Evolutionary conservation across 1,140 invertebrate genomes (phyloP).

Genomic region (Brachionus sp.): DNA sequence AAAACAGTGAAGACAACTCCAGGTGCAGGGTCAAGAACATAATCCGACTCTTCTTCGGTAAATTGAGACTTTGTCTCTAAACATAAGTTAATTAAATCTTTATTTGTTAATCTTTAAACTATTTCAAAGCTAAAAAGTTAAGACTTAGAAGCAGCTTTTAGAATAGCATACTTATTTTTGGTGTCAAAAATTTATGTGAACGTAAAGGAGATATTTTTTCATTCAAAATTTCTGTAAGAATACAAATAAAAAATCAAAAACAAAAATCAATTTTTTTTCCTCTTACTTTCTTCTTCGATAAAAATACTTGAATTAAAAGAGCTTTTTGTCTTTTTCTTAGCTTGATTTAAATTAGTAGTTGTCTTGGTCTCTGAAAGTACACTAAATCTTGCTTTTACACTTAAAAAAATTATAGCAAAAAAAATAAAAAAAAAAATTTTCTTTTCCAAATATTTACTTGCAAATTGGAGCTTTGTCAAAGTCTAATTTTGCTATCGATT

Average conservation of each 20-base stretch:
- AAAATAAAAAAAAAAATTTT: constrained; percentile 12
- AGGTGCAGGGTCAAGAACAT: not conserved
- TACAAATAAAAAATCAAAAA: not conserved
- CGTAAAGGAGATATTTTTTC: constrained; percentile 12
- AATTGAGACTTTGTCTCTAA: not conserved
- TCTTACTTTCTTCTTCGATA: constrained; percentile 17
- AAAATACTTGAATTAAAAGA: not conserved
- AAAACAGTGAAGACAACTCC: constrained; percentile 41
- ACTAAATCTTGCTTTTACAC: constrained; percentile 37
- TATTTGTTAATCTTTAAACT: not conserved
- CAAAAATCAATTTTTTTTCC: not conserved
- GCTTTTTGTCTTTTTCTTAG: not conserved
- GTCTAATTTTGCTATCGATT: constrained; percentile 8
- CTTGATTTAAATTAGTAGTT: not conserved
- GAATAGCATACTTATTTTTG: constrained; percentile 16
- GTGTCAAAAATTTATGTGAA: not conserved
- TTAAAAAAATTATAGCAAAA: not conserved
- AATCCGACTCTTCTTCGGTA: constrained; percentile 17
- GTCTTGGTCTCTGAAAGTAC: not conserved
- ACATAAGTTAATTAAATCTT: not conserved
- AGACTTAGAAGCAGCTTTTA: not conserved
- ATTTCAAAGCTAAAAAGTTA: not conserved
- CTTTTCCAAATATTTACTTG: not conserved
- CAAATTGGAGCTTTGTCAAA: not conserved
- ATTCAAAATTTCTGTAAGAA: not conserved